Evolutionary conservation across 2,113 vertebrate species (phyloP).

Genomic region (Lagenorhynchus albirostris): DNA sequence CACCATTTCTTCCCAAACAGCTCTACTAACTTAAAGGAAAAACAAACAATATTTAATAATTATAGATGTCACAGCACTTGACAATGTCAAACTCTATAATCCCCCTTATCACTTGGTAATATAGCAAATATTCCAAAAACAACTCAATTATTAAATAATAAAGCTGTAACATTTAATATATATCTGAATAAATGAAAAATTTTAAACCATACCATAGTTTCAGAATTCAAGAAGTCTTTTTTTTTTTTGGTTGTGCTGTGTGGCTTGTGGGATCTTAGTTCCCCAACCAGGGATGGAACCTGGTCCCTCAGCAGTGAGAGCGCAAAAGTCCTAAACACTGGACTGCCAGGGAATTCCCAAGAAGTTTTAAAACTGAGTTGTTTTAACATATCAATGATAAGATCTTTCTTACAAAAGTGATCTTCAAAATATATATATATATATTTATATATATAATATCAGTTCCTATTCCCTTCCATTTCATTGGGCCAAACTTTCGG

Average conservation of each 20-base stretch:
- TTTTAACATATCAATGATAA: conserved; percentile 4
- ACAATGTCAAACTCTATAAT: background rate
- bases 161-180: background rate
- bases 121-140: background rate
- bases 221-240: background rate
- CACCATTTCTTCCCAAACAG: conserved; percentile 99
- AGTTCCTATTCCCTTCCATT: background rate
- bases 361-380: background rate
- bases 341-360: background rate
- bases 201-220: background rate
- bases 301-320: background rate
- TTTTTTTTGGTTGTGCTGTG: background rate
- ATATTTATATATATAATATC: too few species aligned
- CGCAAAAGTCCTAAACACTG: background rate
- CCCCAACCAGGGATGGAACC: background rate
- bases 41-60: conserved; percentile 25
- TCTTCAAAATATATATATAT: too few species aligned
- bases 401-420: background rate
- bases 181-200: background rate
- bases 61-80: background rate
- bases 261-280: background rate
- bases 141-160: background rate
- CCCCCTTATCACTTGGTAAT: background rate
- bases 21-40: conserved; percentile 86
- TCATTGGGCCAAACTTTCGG: background rate